Conservation (phyloP, 2,888 invertebrate genomes). For the Trileptium ribeirensis region DNA sequence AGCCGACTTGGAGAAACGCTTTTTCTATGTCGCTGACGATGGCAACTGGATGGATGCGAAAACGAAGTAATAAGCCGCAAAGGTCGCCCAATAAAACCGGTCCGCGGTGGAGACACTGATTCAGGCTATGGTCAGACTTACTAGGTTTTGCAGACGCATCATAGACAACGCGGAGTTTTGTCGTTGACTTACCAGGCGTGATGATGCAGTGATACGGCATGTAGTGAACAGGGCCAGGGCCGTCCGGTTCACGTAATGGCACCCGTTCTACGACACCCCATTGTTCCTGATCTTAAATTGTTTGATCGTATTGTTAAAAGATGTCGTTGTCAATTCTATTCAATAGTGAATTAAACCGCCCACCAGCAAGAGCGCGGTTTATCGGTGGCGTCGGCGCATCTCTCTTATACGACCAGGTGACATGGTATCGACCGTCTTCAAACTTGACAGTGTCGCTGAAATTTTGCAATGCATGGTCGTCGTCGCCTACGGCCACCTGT, state of each 20-base stretch:
- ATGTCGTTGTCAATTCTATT: background rate
- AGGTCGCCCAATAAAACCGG: slow-evolving; percentile 27
- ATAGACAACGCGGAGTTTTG: slow-evolving; percentile 39
- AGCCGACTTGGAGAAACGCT: slow-evolving; percentile 33
- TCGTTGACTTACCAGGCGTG: slow-evolving; percentile 22
- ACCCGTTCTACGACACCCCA: slow-evolving; percentile 24
- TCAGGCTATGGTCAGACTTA: slow-evolving; percentile 22
- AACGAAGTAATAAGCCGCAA: slow-evolving; percentile 28
- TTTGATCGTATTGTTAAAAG: slow-evolving; percentile 19
- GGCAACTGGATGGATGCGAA: slow-evolving; percentile 28
- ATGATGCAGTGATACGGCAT: slow-evolving; percentile 32
- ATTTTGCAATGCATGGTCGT: background rate
- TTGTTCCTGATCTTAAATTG: slow-evolving; percentile 19
- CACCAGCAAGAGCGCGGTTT: background rate
- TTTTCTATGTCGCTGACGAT: slow-evolving; percentile 13
- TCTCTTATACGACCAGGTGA: background rate
- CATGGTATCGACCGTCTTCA: background rate
- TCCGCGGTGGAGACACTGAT: slow-evolving; percentile 34
- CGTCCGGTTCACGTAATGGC: background rate
- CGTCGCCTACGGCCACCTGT: background rate
- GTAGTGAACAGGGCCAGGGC: slow-evolving; percentile 27
- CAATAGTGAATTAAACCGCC: background rate
- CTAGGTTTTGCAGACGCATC: slow-evolving; percentile 34
- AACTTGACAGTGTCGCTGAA: background rate
- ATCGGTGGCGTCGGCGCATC: background rate